Base-by-base conservation (phyloP, 2,797 vertebrate species). In the Notamacropus eugenii region DNA sequence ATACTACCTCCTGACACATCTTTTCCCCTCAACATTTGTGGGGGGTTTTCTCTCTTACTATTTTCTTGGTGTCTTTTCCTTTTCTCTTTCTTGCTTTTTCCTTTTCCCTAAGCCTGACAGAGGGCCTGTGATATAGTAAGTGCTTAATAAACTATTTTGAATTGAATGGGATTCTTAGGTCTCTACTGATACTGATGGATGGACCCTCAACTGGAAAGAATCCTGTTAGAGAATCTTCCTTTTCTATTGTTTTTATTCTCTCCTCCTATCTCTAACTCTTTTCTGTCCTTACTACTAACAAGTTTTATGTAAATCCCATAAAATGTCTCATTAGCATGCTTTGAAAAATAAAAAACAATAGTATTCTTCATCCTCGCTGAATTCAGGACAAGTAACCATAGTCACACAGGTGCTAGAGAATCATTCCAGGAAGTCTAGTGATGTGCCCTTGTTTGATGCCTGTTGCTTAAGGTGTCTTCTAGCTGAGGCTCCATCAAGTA, bases 41-140 rank as follows among this genome's bases (percentile, higher is more conserved):
- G 13, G n/a, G 91, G 95, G 91, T 92, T 90, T 95, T 96, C 56
- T 50, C n/a, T 87, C 2, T 93, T 91, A n/a, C 91, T 97, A n/a
- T 57, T 96, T 4, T 91, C 28, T n/a, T 93, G 11, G 24, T 91
- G 56, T 62, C 50, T 52, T 50, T 93, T 67, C 22, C 55, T 92
- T 58, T 16, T 93, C 29, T 90, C 59, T 46, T 13, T n/a, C 40
- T 93, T 91, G 93, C 90, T 6, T 94, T 93, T 92, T 40, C 28
- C 92, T 54, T 94, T 97, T 94, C 54, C 92, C n/a, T 92, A 92
- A 87, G 0, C 2, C 22, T 87, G 22, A 46, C 8, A 82, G 74
- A 82, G 40, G 27, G 19, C 8, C 6, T 82, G 74, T 6, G 8
- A 46, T 13, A 82, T 46, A 40, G 19, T 46, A 82, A 22, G 22